Evolutionary conservation across 2,888 invertebrate genomes (phyloP), one percentile per base, ranked within the genome.

Genomic region (Sepioteuthis lessoniana): DNA sequence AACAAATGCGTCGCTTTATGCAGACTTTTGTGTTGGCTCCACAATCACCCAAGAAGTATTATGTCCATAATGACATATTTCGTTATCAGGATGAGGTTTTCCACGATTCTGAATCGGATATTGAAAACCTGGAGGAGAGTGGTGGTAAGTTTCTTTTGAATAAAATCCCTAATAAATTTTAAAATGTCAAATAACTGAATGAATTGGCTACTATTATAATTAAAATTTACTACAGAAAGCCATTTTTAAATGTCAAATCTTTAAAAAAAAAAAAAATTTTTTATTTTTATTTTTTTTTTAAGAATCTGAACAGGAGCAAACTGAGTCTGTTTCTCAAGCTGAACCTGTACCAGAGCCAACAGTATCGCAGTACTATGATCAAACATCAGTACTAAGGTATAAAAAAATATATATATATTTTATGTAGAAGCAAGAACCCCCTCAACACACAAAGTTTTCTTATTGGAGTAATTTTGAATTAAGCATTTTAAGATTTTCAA

Each of bases 61-160:
- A 99, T 97, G 99, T 99, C 95, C 99, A 99, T 97, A 99, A 99
- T 97, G 99, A 99, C 97, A 99, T 99, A 97, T 99, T 99, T 97
- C 98, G 99, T 95, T 99, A 99, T 97, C 99, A 99, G 98, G 99
- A 98, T 96, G 98, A 98, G 96, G 98, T 98, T 93, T 98, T 98
- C 96, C 97, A 98, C 95, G 98, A 98, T 96, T 98, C 98, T 96
- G 98, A 98, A 93, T 96, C 95, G 38, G 95, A 95, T 38, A 94
- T 94, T 16, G 96, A 96, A 47, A 95, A 94, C 37, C 94, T 94
- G 94, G 96, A 96, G 93, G 95, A 95, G n/a, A 94, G 94, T 93
- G 95, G 93, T 90, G 95, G 94, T 95, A 94, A 50, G 94, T 90
- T 90, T 93, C 28, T 47, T 47, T 50, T 19, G 50, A 50, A 50